phyloP scores from a whole-genome alignment of 2,113 vertebrate species.

The Callopanchax toddi region DNA sequence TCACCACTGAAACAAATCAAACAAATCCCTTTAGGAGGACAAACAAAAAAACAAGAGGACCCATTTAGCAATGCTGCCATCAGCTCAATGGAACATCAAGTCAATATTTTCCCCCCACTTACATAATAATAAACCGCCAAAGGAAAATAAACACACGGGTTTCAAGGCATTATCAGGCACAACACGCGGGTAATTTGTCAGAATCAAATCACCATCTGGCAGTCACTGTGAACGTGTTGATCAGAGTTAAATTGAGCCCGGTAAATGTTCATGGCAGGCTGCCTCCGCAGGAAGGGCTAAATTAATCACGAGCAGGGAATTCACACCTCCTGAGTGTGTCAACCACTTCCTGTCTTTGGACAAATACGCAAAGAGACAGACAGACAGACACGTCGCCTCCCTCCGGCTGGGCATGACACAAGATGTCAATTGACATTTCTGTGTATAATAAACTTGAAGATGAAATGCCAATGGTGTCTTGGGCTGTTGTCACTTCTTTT shows the following conservation, averaged over 20 bases:
- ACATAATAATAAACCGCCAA: constrained; percentile 16
- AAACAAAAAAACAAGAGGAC: background rate
- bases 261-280: constrained; percentile 42
- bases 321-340: constrained; percentile 71
- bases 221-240: constrained; percentile 45
- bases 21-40: background rate
- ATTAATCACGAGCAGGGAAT: constrained; percentile 61
- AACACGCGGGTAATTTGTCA: constrained; percentile 49
- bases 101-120: constrained; percentile 28
- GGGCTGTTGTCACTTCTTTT: constrained; percentile 29
- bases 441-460: constrained; percentile 52
- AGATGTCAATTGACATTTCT: constrained; percentile 66
- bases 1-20: constrained; percentile 32
- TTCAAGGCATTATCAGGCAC: constrained; percentile 37
- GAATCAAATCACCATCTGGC: constrained; percentile 51
- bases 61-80: constrained; percentile 23
- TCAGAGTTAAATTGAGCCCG: constrained; percentile 49
- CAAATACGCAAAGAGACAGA: constrained; percentile 58
- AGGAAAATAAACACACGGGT: constrained; percentile 33
- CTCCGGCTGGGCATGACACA: constrained; percentile 52
- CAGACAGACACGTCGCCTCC: constrained; percentile 42
- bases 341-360: constrained; percentile 62
- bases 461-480: constrained; percentile 62
- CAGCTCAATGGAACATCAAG: constrained; percentile 10
- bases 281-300: constrained; percentile 44